Percentiles rank a stretch among this genome's conserved stretches.
phyloP scores from a whole-genome alignment of 2,113 vertebrate species.

The Catharus bicknelli region DNA sequence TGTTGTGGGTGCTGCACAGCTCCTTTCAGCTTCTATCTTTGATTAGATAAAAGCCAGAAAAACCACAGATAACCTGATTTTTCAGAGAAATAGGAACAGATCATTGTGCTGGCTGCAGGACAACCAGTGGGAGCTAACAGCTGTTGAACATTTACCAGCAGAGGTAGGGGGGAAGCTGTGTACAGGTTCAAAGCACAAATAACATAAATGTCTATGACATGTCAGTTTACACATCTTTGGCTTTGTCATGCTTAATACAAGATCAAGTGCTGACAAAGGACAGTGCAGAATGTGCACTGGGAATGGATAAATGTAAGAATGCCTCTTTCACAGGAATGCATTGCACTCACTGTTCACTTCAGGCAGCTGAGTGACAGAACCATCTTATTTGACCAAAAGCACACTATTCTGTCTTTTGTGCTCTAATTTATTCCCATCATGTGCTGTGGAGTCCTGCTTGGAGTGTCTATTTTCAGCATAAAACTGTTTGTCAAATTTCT shows the following conservation, averaged over 20 bases:
- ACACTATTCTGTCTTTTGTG: neutral
- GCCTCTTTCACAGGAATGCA: neutral
- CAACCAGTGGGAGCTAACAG: neutral
- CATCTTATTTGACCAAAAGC: neutral
- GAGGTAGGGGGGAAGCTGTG: neutral
- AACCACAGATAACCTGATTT: neutral
- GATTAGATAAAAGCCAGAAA: neutral
- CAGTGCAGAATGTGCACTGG: neutral
- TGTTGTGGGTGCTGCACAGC: neutral
- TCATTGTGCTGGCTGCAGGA: neutral
- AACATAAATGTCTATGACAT: neutral
- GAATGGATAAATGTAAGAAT: neutral
- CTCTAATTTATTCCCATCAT: conserved; percentile 40
- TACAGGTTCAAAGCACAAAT: neutral
- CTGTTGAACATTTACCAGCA: neutral
- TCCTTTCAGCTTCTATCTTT: neutral
- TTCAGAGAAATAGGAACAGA: neutral
- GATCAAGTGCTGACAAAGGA: neutral
- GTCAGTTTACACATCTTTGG: neutral
- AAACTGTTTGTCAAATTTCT: conserved; percentile 74
- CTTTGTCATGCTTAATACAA: neutral
- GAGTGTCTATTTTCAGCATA: conserved; percentile 42
- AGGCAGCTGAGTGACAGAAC: neutral
- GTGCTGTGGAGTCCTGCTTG: conserved; percentile 40
- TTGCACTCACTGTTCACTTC: neutral